A percentile compares a stretch with the other conserved stretches of the same genome.
These are phyloP conservation scores for Mus minutoides DNA, from an alignment of 2,797 vertebrate species.

Conservation along the genomic window DNA sequence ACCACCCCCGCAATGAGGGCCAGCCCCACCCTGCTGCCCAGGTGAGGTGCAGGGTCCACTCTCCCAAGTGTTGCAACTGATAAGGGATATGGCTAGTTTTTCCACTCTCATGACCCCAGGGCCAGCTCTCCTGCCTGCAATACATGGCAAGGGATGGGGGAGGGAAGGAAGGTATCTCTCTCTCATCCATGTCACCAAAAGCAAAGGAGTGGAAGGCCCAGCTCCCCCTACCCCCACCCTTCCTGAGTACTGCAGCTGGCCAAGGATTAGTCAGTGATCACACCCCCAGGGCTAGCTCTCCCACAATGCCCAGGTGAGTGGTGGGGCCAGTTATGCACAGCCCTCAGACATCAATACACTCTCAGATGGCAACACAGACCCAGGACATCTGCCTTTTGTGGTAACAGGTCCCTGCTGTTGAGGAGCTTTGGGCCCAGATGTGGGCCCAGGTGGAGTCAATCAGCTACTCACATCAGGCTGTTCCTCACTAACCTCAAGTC, in stretches of 20 bases:
- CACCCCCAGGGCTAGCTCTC: not conserved
- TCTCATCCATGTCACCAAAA: not conserved
- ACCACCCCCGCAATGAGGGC: too few relatives aligned
- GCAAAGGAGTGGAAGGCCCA: not conserved
- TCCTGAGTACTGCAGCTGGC: not conserved
- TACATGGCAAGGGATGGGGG: not conserved
- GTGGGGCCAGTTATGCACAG: not conserved
- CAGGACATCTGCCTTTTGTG: not conserved
- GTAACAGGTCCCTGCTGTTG: not conserved
- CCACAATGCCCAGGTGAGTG: not conserved
- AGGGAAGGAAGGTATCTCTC: not conserved
- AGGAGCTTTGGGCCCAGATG: not conserved
- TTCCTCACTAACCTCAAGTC: not conserved
- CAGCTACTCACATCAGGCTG: not conserved
- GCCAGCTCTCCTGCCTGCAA: not conserved
- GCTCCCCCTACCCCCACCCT: too few relatives aligned
- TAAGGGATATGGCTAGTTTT: not conserved
- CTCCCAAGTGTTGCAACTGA: not conserved
- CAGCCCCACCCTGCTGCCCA: not conserved
- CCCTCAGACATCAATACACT: not conserved
- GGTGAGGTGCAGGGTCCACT: not conserved
- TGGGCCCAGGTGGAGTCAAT: not conserved
- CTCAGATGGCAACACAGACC: not conserved
- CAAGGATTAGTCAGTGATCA: not conserved
- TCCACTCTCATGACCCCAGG: not conserved